Evolutionary conservation across 1,140 invertebrate species (phyloP).

Genomic region (Cephus cinctus): DNA sequence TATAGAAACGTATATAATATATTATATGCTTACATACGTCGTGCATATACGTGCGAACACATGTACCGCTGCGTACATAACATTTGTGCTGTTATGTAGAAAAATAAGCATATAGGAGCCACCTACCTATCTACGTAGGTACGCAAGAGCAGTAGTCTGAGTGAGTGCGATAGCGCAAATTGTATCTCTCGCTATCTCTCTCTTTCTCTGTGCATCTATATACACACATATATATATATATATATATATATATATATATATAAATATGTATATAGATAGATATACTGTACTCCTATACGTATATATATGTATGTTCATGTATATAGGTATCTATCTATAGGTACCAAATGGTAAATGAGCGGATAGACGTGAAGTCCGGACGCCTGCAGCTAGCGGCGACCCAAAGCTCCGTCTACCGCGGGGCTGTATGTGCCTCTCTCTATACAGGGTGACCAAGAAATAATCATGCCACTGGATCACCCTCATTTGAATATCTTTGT

Average conservation of each 20-base stretch:
- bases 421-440: constrained; percentile 47
- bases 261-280: neutral
- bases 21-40: neutral
- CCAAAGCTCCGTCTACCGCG: constrained; percentile 56
- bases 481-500: constrained; percentile 27
- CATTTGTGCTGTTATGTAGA: constrained; percentile 29
- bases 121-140: constrained; percentile 28
- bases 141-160: too few species aligned
- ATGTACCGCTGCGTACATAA: constrained; percentile 8
- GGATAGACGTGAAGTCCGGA: constrained; percentile 54
- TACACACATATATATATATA: neutral
- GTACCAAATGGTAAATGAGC: constrained; percentile 58
- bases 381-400: constrained; percentile 55
- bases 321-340: constrained; percentile 54
- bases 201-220: neutral
- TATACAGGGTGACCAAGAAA: constrained; percentile 42
- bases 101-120: constrained; percentile 36
- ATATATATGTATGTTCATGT: constrained; percentile 36
- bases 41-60: neutral
- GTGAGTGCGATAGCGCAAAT: too few species aligned
- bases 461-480: constrained; percentile 12
- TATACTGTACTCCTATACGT: neutral
- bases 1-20: neutral
- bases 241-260: neutral
- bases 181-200: too few species aligned